A percentile compares a stretch with the other conserved stretches of the same genome.
These are phyloP conservation scores for Andrena haemorrhoa DNA, from an alignment of 2,888 invertebrate species.

Conservation along the genomic window DNA sequence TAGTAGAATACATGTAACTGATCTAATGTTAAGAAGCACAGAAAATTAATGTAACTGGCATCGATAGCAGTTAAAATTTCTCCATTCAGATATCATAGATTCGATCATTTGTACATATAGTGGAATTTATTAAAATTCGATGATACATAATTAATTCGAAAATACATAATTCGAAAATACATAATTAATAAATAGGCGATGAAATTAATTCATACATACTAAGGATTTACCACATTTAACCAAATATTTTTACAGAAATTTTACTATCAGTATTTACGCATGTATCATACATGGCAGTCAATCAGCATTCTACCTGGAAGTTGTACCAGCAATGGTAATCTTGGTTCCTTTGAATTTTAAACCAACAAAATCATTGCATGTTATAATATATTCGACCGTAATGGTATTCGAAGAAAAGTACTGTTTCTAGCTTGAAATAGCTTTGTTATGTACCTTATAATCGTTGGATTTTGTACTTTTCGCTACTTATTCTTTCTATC, in stretches of 20 bases:
- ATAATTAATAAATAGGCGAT: slow-evolving; percentile 79
- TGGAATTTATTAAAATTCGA: slow-evolving; percentile 78
- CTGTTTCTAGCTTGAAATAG: too few relatives aligned
- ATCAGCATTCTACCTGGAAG: too few relatives aligned
- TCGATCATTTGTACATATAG: slow-evolving; percentile 64
- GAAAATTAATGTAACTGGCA: slow-evolving; percentile 14
- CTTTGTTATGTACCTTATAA: neutral
- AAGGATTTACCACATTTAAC: slow-evolving; percentile 9
- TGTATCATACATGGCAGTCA: neutral
- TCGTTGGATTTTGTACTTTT: slow-evolving; percentile 55
- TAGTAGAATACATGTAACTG: too few relatives aligned
- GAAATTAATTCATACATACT: slow-evolving; percentile 36
- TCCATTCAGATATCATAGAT: neutral
- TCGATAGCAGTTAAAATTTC: slow-evolving; percentile 10
- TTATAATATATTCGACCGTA: too few relatives aligned
- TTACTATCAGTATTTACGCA: neutral
- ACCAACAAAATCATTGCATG: too few relatives aligned
- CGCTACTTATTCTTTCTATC: slow-evolving; percentile 18
- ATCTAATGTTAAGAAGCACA: too few relatives aligned
- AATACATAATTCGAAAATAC: slow-evolving; percentile 79
- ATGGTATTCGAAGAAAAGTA: too few relatives aligned
- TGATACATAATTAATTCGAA: slow-evolving; percentile 82
- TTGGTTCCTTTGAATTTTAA: too few relatives aligned
- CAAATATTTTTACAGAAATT: neutral
- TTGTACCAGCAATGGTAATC: too few relatives aligned